Evolutionary conservation across 2,888 invertebrate species (phyloP).

Genomic region (Strigamia crassipes): DNA sequence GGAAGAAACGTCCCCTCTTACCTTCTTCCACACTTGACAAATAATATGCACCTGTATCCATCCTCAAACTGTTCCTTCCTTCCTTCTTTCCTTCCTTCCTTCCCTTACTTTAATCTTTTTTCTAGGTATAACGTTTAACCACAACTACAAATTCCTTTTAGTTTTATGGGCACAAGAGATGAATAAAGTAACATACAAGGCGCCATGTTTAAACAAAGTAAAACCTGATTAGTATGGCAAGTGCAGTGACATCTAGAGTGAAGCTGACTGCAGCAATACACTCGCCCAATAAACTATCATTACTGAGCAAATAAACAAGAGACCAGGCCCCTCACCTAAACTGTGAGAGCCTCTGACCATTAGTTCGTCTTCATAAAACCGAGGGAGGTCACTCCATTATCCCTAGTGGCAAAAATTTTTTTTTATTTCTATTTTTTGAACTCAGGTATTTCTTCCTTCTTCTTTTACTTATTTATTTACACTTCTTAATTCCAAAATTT

Average conservation of each 20-base stretch:
- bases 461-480: background rate
- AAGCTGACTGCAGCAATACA: constrained; percentile 22
- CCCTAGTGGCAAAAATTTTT: background rate
- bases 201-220: background rate
- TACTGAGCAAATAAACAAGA: constrained; percentile 37
- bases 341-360: constrained; percentile 34
- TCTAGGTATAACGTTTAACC: constrained; percentile 1
- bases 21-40: background rate
- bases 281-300: constrained; percentile 34
- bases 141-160: constrained; percentile 14
- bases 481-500: background rate
- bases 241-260: constrained; percentile 28
- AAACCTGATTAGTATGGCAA: constrained; percentile 33
- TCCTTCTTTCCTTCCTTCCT: background rate
- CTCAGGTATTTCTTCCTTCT: background rate
- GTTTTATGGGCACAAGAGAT: background rate
- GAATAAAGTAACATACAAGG: constrained; percentile 8
- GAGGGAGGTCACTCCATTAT: constrained; percentile 32
- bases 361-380: constrained; percentile 37
- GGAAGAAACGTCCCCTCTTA: background rate
- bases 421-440: constrained; percentile 18
- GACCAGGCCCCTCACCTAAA: constrained; percentile 38
- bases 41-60: constrained; percentile 34
- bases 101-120: background rate
- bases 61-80: background rate